These are phyloP conservation scores for Ophion slaviceki DNA, from an alignment of 2,888 invertebrate genomes.

Conservation along the genomic window DNA sequence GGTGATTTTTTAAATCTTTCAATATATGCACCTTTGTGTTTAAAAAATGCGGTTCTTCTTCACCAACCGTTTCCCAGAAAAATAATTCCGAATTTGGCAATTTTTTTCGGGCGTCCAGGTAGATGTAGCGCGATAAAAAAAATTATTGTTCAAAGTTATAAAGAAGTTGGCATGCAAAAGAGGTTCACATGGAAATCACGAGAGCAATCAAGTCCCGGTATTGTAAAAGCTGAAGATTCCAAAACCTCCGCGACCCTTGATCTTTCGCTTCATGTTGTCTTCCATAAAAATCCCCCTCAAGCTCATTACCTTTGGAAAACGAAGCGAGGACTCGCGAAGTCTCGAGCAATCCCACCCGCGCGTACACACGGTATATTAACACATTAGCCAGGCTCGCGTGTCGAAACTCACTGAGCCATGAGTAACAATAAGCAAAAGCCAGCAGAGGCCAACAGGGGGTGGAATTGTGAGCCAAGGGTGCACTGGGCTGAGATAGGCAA, in stretches of 20 bases:
- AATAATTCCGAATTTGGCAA: too few relatives aligned
- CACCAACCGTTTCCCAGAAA: too few relatives aligned
- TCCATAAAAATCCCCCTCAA: background rate
- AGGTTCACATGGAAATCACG: background rate
- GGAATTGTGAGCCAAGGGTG: background rate
- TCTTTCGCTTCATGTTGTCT: background rate
- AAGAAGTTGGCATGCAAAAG: too few relatives aligned
- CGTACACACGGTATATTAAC: slow-evolving; percentile 80
- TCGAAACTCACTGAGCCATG: slow-evolving; percentile 79
- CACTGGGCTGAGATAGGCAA: slow-evolving; percentile 28
- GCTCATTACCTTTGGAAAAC: background rate
- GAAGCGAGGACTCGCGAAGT: slow-evolving; percentile 32
- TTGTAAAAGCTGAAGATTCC: background rate
- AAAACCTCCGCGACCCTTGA: background rate
- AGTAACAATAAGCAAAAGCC: slow-evolving; percentile 77
- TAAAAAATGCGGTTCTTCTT: too few relatives aligned
- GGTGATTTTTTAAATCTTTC: too few relatives aligned
- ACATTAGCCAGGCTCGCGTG: slow-evolving; percentile 82
- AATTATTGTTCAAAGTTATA: background rate
- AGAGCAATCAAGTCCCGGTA: background rate
- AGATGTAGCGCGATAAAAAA: background rate
- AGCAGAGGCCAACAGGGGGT: slow-evolving; percentile 31
- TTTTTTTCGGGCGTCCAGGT: too few relatives aligned
- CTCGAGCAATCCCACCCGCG: slow-evolving; percentile 43
- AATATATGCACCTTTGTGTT: too few relatives aligned